Conservation (phyloP, 2,797 vertebrate species). For the Botia kubotai region DNA sequence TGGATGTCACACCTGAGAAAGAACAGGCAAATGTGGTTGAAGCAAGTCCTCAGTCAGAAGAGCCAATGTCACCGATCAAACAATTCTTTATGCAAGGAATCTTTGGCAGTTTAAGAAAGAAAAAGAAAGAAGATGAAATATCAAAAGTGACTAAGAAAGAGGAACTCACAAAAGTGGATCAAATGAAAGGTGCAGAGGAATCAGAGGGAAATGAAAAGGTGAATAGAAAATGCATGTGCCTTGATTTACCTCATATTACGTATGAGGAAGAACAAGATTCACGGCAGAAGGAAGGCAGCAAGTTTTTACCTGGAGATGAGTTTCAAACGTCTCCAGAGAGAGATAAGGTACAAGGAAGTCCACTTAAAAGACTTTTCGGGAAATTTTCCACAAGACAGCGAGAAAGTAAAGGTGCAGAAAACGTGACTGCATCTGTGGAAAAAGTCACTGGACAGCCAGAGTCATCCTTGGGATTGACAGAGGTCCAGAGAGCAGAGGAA, state of each 20-base stretch:
- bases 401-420: slow-evolving; percentile 81
- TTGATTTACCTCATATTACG: slow-evolving; percentile 49
- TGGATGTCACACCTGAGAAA: no score
- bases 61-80: slow-evolving; percentile 83
- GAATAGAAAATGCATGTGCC: slow-evolving; percentile 54
- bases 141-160: slow-evolving; percentile 62
- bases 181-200: slow-evolving; percentile 62
- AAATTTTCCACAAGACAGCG: slow-evolving; percentile 85
- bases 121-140: slow-evolving; percentile 82
- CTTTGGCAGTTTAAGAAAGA: slow-evolving; percentile 87
- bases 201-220: slow-evolving; percentile 56
- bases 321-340: slow-evolving; percentile 82
- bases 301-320: slow-evolving; percentile 70
- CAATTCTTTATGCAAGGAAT: slow-evolving; percentile 89
- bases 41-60: slow-evolving; percentile 67
- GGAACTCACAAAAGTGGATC: slow-evolving; percentile 53
- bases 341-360: slow-evolving; percentile 84
- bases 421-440: slow-evolving; percentile 77
- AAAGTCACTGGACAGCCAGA: slow-evolving; percentile 77
- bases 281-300: slow-evolving; percentile 51
- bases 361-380: slow-evolving; percentile 89
- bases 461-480: slow-evolving; percentile 69
- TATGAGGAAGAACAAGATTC: slow-evolving; percentile 48
- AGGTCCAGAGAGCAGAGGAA: slow-evolving; percentile 58
- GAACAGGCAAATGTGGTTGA: slow-evolving; percentile 58